Conservation (phyloP, 2,797 vertebrate genomes). For the Catostomus latipinnis region DNA sequence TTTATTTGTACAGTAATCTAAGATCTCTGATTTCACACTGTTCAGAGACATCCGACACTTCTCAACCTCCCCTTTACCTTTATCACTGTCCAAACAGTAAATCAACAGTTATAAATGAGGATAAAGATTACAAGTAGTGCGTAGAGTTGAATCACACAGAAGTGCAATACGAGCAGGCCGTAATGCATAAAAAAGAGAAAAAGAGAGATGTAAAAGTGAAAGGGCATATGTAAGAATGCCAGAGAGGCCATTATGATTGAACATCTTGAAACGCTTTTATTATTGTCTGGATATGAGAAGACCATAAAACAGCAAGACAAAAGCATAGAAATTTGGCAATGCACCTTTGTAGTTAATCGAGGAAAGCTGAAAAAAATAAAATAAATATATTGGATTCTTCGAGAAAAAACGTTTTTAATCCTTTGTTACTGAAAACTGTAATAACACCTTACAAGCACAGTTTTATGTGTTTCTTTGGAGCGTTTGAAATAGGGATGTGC, state of each 20-base stretch:
- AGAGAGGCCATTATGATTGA: conserved; percentile 12
- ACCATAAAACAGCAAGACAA: conserved; percentile 1
- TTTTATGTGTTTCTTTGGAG: neutral
- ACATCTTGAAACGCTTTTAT: conserved; percentile 1
- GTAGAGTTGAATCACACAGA: conserved; percentile 25
- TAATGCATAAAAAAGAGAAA: neutral
- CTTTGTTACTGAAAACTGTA: neutral
- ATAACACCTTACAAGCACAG: neutral
- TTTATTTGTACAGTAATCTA: conserved; percentile 44
- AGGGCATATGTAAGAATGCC: conserved; percentile 23
- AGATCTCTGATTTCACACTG: conserved; percentile 35
- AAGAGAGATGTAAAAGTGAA: conserved; percentile 36
- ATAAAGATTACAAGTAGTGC: conserved; percentile 30
- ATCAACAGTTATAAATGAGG: conserved; percentile 42
- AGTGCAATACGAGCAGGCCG: conserved; percentile 23
- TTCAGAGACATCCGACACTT: conserved; percentile 45
- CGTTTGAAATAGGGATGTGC: too few relatives aligned
- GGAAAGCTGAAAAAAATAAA: neutral
- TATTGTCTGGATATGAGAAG: neutral
- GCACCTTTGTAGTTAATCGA: neutral
- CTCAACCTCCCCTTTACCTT: conserved; percentile 38
- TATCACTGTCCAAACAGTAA: conserved; percentile 45
- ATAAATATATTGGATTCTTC: neutral
- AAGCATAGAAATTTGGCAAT: neutral
- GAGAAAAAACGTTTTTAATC: neutral